Evolutionary conservation across 2,113 vertebrate species (phyloP).

Genomic region (Probosciger aterrimus): DNA sequence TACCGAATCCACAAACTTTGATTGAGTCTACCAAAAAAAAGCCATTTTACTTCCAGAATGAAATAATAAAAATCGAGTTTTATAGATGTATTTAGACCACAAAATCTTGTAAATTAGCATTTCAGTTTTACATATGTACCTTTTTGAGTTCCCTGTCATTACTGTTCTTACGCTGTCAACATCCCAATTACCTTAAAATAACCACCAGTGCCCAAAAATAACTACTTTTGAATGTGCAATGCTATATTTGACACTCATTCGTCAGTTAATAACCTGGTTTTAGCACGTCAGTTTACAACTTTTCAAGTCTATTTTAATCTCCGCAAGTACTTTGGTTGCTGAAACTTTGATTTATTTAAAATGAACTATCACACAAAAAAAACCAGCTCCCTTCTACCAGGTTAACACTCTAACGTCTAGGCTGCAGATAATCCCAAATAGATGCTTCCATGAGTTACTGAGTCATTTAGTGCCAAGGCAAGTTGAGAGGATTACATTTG

Average conservation of each 20-base stretch:
- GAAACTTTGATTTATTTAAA: background rate
- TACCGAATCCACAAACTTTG: background rate
- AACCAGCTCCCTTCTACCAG: background rate
- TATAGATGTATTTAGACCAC: background rate
- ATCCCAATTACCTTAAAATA: background rate
- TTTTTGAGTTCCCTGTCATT: background rate
- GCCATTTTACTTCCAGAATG: background rate
- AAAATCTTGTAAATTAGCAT: background rate
- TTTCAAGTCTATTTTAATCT: background rate
- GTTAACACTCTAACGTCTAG: background rate
- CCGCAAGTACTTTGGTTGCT: background rate
- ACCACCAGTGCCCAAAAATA: background rate
- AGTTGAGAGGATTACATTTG: background rate
- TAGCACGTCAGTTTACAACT: background rate
- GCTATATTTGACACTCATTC: background rate
- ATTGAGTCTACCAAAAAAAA: background rate
- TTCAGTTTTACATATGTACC: background rate
- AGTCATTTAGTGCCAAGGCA: background rate
- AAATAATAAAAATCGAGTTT: background rate
- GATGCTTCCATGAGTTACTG: background rate
- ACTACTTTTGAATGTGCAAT: background rate
- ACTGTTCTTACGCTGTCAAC: background rate
- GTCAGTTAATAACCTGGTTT: background rate
- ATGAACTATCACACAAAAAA: background rate
- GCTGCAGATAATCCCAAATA: background rate